These are phyloP conservation scores for Hypanus sabinus DNA, from an alignment of 2,113 vertebrate genomes.

Conservation along the genomic window DNA sequence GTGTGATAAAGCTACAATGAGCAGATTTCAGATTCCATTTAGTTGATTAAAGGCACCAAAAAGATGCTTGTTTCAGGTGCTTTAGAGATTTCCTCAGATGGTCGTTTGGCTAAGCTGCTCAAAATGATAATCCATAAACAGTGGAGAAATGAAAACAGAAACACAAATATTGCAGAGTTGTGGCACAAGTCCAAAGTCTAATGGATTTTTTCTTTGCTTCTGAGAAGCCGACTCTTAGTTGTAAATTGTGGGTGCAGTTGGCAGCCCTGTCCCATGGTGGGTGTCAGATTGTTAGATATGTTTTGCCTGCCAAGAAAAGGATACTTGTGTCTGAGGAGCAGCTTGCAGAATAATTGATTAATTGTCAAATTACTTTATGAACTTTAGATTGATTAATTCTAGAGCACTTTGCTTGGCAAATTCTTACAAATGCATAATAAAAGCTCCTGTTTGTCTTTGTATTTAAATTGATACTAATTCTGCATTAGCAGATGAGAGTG, in stretches of 20 bases:
- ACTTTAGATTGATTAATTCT: slow-evolving; percentile 36
- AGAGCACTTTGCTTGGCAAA: slow-evolving; percentile 32
- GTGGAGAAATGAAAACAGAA: slow-evolving; percentile 54
- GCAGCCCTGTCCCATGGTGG: slow-evolving; percentile 46
- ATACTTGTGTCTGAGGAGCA: slow-evolving; percentile 47
- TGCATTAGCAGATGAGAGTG: slow-evolving; percentile 33
- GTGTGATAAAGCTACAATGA: slow-evolving; percentile 52
- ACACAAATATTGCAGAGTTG: slow-evolving; percentile 46
- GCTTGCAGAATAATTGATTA: slow-evolving; percentile 49
- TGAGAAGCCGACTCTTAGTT: slow-evolving; percentile 35
- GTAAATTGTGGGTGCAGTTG: slow-evolving; percentile 59
- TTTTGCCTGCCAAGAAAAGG: slow-evolving; percentile 47
- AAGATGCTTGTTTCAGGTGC: slow-evolving; percentile 56
- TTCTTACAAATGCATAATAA: slow-evolving; percentile 36
- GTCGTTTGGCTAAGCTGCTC: slow-evolving; percentile 51
- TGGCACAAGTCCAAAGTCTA: slow-evolving; percentile 69
- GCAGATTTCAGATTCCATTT: slow-evolving; percentile 62
- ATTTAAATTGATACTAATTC: slow-evolving; percentile 37
- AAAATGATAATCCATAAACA: slow-evolving; percentile 55
- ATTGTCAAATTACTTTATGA: slow-evolving; percentile 38
- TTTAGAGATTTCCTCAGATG: slow-evolving; percentile 51
- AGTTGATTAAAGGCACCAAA: slow-evolving; percentile 59
- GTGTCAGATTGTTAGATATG: slow-evolving; percentile 49
- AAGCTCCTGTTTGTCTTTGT: slow-evolving; percentile 35
- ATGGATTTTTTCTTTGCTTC: slow-evolving; percentile 48